Evolutionary conservation across 2,113 vertebrate species (phyloP), one percentile per base, ranked within the genome.

Genomic region (Myxocyprinus asiaticus): DNA sequence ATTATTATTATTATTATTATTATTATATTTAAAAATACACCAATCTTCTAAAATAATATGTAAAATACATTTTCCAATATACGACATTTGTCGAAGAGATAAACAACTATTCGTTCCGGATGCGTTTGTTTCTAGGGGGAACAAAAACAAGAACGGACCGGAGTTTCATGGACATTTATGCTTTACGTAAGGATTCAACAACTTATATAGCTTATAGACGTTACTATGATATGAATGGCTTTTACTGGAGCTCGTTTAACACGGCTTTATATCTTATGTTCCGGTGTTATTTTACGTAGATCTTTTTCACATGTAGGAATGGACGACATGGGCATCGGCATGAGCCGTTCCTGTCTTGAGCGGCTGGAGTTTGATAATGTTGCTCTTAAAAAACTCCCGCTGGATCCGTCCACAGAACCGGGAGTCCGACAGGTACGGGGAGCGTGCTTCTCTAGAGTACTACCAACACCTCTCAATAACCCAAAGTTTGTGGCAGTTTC

Each of bases 391-490:
- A 94, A 85, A 50, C 92, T 98, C 80, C 97, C 96, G 0, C 63
- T 98, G 83, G 96, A 98, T 85, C 5, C 87, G 4, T 90, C 89
- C 1, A 92, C 91, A 66, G 92, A 94, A 8, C 73, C 62, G 0
- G 92, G 91, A 0, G 93, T 91, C 4, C 91, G 96, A 14, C 72
- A 77, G 15, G 96, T 98, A 77, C 86, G 93, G 9, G 95, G 95
- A 10, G 95, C 95, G 0, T 98, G 96, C 82, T 98, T 98, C 92
- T 95, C 90, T 12, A 91, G 91, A 11, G 95, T 94, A 17, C 92
- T 86, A 43, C 95, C 95, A 42, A 87, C 86, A 59, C 95, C 95
- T 5, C 75, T 98, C 70, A 83, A 56, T 55, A 86, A 67, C 6
- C 94, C 96, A 5, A 90, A 85, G 63, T 91, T 98, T 42, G 97